Evolutionary conservation across 2,113 vertebrate species (phyloP).

Genomic region (Crotalus tigris): DNA sequence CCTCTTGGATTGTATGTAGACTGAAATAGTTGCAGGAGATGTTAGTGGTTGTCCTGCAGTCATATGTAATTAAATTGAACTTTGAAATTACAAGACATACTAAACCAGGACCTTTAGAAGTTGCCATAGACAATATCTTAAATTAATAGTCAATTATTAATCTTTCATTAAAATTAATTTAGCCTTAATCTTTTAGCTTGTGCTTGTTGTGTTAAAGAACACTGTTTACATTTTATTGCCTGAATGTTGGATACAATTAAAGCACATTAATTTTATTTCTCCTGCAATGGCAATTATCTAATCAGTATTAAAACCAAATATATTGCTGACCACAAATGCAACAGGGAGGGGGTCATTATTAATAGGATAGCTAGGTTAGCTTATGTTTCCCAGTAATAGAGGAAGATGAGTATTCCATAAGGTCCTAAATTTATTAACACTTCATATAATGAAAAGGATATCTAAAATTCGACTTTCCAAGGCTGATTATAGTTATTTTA

Average conservation of each 20-base stretch:
- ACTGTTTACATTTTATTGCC: conserved; percentile 61
- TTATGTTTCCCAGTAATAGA: conserved; percentile 44
- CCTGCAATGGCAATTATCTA: conserved; percentile 48
- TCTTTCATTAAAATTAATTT: background rate
- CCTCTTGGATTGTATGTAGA: background rate
- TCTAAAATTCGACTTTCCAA: background rate
- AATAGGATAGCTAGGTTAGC: conserved; percentile 57
- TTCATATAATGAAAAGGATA: conserved; percentile 37
- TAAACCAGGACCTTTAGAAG: background rate
- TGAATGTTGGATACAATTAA: conserved; percentile 57
- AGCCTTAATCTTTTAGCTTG: conserved; percentile 22
- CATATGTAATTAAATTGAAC: background rate
- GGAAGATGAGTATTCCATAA: conserved; percentile 45
- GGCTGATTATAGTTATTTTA: background rate
- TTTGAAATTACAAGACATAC: background rate
- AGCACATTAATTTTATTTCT: conserved; percentile 39
- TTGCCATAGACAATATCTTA: background rate
- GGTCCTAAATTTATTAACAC: conserved; percentile 25
- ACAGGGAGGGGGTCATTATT: conserved; percentile 50
- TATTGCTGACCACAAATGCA: conserved; percentile 49
- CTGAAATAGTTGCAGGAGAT: background rate
- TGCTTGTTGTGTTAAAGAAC: conserved; percentile 48
- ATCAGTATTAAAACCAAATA: conserved; percentile 54
- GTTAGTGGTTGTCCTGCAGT: background rate
- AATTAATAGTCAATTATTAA: background rate